Base-by-base conservation (phyloP, 2,888 invertebrate genomes). In the Heteropelma amictum region DNA sequence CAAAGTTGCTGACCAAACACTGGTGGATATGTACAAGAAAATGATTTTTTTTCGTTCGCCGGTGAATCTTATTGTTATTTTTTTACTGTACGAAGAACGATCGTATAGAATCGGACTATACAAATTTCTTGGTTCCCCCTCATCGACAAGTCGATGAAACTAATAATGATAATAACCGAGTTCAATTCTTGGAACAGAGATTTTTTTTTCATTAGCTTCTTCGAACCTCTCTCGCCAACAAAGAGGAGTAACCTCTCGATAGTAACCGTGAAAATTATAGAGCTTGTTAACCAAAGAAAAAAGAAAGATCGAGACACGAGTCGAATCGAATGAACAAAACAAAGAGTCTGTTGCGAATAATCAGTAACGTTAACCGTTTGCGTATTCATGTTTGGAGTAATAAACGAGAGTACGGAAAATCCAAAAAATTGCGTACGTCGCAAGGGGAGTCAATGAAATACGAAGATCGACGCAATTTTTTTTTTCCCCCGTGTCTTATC, bases 321-420 rank as follows among this genome's bases (percentile, higher is more conserved):
- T 49, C n/a, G 28, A 51, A 40, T 51, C 30, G 26, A 26, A 10
- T 40, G 6, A 40, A 38, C 14, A 21, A 6, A 26, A 42, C 10
- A 30, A 35, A 49, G 6, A 51, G 51, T n/a, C 8, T 8, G n/a
- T 26, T 19, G 10, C 12, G 26, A 71, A 58, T 33, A 51, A 47
- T 38, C 19, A 4, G 28, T 35, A 10, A 38, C n/a, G 51, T 61
- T 61, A 56, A 71, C 56, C 61, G 35, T 72, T 56, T 40, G 51
- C n/a, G 21, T 49, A 35, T 56, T 56, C 45, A 35, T 56, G 54
- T 17, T 14, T 5, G 3, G 7, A 21, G 7, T 19, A 17, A 42
- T 54, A 30, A 8, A 10, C 21, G 12, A 63, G 23, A 17, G 19
- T 7, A n/a, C 12, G 35, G n/a, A 19, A 30, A 23, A 17, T 21